Base-by-base conservation (phyloP, 2,888 invertebrate species). In the Ommatoiulus sabulosus region DNA sequence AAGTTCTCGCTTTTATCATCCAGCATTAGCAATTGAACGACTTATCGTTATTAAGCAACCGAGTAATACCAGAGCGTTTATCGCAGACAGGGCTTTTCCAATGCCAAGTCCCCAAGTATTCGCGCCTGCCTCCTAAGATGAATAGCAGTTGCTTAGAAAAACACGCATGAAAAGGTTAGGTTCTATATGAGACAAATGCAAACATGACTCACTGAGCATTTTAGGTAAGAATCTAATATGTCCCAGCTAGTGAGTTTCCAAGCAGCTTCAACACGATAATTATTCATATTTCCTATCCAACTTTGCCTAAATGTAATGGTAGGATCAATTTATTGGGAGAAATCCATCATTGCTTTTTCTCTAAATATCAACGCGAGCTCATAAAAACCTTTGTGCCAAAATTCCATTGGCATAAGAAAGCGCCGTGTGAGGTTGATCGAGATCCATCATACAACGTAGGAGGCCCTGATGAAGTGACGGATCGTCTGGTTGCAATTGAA, bases 211-310 rank as follows among this genome's bases (percentile, higher is more conserved):
- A 44, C 52, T 3, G 80, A 43, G 48, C 85, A 85, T 44, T 84
- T 86, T 44, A 89, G 52, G 88, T 87, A 87, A 8, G 57, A 86
- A 20, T 96, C 95, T 10, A 98, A 93, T 90, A 96, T 95, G 43
- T 97, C 96, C 93, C 97, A 98, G 90, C 95, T 94, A 0, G 96
- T 96, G 43, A 99, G 93, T 88, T 97, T 95, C 97, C 98, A 97
- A 48, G 97, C 94, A 0, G 98, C 95, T 92, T 99, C 98, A 0
- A 97, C 95, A 89, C 95, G 94, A 91, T 94, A 94, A 90, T 95
- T 95, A 84, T 94, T 93, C 90, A 97, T 52, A 17, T 86, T 72
- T 0, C 57, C 52, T 12, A 87, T 88, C 90, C 91, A 91, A 88
- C 91, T 89, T 43, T 90, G 90, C 24, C 90, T 88, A 20, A n/a